Percentiles rank a stretch among this genome's conserved stretches.
These are phyloP conservation scores for Andricus grossulariae DNA, from an alignment of 1,140 invertebrate genomes.

Conservation along the genomic window DNA sequence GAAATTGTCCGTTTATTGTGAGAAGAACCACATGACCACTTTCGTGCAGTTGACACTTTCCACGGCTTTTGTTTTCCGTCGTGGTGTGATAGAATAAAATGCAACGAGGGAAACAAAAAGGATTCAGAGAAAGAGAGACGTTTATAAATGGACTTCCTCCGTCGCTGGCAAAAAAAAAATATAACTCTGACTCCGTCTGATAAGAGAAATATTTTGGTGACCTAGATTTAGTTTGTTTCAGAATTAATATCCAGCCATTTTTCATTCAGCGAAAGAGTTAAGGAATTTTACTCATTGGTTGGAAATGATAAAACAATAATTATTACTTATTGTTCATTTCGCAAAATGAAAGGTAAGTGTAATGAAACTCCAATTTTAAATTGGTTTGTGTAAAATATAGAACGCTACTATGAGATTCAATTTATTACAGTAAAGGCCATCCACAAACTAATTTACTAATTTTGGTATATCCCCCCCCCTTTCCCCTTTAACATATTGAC, in stretches of 20 bases:
- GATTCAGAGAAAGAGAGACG: not conserved
- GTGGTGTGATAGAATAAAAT: not conserved
- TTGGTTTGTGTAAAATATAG: too few species aligned
- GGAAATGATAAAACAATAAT: too few species aligned
- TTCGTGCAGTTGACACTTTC: constrained; percentile 19
- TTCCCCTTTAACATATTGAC: too few species aligned
- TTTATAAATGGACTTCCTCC: constrained; percentile 13
- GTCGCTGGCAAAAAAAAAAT: too few species aligned
- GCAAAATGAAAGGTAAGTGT: too few species aligned
- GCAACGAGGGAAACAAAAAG: not conserved
- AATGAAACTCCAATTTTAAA: too few species aligned
- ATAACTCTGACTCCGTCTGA: not conserved
- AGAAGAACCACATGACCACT: constrained; percentile 25
- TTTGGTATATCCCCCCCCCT: too few species aligned
- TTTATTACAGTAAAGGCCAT: too few species aligned
- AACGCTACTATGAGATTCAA: too few species aligned
- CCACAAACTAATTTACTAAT: too few species aligned
- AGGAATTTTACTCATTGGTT: not conserved
- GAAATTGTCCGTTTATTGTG: constrained; percentile 23
- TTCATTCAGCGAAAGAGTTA: not conserved
- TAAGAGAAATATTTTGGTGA: constrained; percentile 2
- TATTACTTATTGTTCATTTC: too few species aligned
- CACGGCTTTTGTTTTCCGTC: constrained; percentile 11
- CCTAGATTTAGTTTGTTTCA: constrained; percentile 4
- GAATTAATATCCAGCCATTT: not conserved